Percentiles rank a stretch among this genome's conserved stretches.
These are phyloP conservation scores for Phortica okadai DNA, from an alignment of 2,888 invertebrate species.

Conservation along the genomic window DNA sequence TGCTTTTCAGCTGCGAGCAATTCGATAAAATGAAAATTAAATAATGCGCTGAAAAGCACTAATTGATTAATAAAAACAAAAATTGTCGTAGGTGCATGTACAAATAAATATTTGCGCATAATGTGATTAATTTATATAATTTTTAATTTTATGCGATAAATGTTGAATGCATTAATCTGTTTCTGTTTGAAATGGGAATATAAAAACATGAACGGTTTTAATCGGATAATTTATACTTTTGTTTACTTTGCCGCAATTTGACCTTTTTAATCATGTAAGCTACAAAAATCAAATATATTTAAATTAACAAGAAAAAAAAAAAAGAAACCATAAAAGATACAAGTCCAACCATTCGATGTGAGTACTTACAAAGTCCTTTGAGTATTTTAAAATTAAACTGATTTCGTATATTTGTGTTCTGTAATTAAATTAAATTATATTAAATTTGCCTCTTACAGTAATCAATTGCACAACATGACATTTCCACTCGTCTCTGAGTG, in stretches of 20 bases:
- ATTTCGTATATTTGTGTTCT: too few relatives aligned
- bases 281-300: background rate
- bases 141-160: slow-evolving; percentile 13
- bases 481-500: background rate
- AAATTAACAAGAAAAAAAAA: background rate
- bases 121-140: slow-evolving; percentile 23
- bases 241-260: background rate
- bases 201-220: too few relatives aligned
- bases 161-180: slow-evolving; percentile 4
- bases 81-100: background rate
- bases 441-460: too few relatives aligned
- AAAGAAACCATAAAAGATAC: too few relatives aligned
- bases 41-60: slow-evolving; percentile 6
- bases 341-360: too few relatives aligned
- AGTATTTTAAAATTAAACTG: too few relatives aligned
- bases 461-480: background rate
- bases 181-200: background rate
- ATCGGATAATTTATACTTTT: too few relatives aligned
- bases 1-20: background rate
- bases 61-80: slow-evolving; percentile 10
- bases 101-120: background rate
- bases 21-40: background rate
- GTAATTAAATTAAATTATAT: too few relatives aligned
- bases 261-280: background rate
- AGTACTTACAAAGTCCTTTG: too few relatives aligned